phyloP scores from a whole-genome alignment of 1,140 invertebrate genomes.

The Trinorchestia longiramus region DNA sequence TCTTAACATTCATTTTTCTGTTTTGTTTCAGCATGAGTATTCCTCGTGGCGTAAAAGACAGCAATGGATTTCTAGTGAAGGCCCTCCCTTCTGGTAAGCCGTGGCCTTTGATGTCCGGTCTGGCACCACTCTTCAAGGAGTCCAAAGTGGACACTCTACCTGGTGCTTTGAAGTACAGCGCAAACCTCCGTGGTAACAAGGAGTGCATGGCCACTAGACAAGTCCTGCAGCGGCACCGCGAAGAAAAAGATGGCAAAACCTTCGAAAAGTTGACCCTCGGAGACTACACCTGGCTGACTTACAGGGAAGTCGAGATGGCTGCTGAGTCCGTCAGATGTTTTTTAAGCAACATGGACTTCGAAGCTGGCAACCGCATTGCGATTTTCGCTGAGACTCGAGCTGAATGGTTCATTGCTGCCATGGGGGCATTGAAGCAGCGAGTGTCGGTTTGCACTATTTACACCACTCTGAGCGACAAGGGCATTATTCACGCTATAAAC shows the following conservation, averaged over 20 bases:
- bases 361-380: conserved; percentile 71
- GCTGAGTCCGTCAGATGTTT: conserved; percentile 71
- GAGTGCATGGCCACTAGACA: conserved; percentile 74
- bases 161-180: conserved; percentile 60
- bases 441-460: conserved; percentile 75
- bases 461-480: conserved; percentile 76
- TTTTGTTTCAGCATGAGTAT: conserved; percentile 60
- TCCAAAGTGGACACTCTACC: conserved; percentile 61
- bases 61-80: conserved; percentile 63
- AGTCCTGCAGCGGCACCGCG: conserved; percentile 73
- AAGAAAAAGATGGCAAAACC: conserved; percentile 74
- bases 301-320: conserved; percentile 71
- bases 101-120: conserved; percentile 59
- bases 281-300: conserved; percentile 74
- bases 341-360: conserved; percentile 70
- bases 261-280: conserved; percentile 75
- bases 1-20: conserved; percentile 38
- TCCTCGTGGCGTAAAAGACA: conserved; percentile 58
- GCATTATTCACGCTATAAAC: conserved; percentile 74
- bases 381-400: conserved; percentile 76
- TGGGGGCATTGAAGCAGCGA: conserved; percentile 72
- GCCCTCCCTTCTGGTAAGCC: conserved; percentile 58
- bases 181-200: conserved; percentile 68
- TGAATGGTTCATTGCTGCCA: conserved; percentile 75
- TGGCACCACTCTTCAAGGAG: conserved; percentile 60